phyloP scores from a whole-genome alignment of 2,797 vertebrate genomes.

The Clarias pachynema region DNA sequence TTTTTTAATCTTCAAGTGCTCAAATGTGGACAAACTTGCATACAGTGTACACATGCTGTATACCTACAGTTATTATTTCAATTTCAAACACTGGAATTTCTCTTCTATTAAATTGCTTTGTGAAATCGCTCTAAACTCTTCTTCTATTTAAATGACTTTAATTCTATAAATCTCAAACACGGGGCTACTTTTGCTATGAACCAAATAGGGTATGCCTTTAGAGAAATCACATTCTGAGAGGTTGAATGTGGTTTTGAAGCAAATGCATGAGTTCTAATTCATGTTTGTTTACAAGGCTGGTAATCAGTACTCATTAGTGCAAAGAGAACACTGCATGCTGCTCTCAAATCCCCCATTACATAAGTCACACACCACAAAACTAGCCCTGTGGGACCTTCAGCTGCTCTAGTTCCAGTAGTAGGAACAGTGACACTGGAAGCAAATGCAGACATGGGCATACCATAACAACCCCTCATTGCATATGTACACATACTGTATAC shows the following conservation, averaged over 20 bases:
- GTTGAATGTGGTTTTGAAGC: conserved; percentile 18
- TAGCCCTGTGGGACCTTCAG: conserved; percentile 22
- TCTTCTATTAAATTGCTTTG: background rate
- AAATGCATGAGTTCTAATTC: conserved; percentile 32
- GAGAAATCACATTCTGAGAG: background rate
- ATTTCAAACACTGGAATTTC: background rate
- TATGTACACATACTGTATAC: background rate
- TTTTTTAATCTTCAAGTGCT: background rate
- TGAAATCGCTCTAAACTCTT: background rate
- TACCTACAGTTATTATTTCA: background rate
- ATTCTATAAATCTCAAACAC: background rate
- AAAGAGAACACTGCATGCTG: conserved; percentile 25
- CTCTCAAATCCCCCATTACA: conserved; percentile 30
- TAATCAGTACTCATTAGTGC: conserved; percentile 42
- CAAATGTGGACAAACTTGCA: background rate
- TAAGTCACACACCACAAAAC: conserved; percentile 30
- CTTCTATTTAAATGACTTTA: background rate
- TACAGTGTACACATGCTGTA: background rate
- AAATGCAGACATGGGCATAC: conserved; percentile 20
- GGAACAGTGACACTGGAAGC: conserved; percentile 27
- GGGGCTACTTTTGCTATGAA: background rate
- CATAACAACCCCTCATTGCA: conserved; percentile 21
- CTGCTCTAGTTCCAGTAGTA: conserved; percentile 24
- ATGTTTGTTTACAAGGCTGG: conserved; percentile 42
- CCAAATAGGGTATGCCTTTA: background rate